Conservation (phyloP, 2,797 vertebrate species). For the Etheostoma perlongum region DNA sequence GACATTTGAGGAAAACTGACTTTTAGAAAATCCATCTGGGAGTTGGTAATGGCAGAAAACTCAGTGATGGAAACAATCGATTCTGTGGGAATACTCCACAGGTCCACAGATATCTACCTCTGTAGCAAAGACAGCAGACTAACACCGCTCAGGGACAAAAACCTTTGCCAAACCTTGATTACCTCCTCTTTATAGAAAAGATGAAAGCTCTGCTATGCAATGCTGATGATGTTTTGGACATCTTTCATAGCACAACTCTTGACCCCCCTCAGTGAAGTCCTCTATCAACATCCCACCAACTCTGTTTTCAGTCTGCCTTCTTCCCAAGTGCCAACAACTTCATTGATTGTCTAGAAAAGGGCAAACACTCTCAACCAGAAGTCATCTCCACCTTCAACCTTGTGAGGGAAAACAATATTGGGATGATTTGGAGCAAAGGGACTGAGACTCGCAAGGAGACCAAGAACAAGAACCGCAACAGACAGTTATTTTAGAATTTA, state of each 20-base stretch:
- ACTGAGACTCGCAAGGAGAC: background rate
- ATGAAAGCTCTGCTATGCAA: conserved; percentile 25
- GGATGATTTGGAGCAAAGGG: conserved; percentile 45
- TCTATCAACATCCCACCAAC: conserved; percentile 32
- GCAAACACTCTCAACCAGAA: conserved; percentile 50
- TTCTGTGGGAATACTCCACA: conserved; percentile 47
- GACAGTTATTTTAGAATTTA: conserved; percentile 27
- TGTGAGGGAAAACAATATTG: conserved; percentile 38
- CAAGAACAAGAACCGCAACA: conserved; percentile 11
- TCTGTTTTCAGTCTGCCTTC: conserved; percentile 30
- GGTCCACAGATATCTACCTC: conserved; percentile 36
- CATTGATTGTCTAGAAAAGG: conserved; percentile 66
- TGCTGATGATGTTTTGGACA: conserved; percentile 34
- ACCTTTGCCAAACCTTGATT: conserved; percentile 59
- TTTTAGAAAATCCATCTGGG: conserved; percentile 25
- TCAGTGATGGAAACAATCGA: conserved; percentile 38
- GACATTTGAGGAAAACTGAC: conserved; percentile 11
- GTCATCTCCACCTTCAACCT: conserved; percentile 53
- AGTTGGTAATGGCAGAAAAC: conserved; percentile 14
- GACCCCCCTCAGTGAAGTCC: conserved; percentile 23
- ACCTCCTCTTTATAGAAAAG: conserved; percentile 49
- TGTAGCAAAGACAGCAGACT: conserved; percentile 57
- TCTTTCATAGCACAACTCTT: conserved; percentile 28
- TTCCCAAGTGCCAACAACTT: conserved; percentile 51
- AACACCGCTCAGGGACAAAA: conserved; percentile 61